These are phyloP conservation scores for Masnerella sp. DNA, from an alignment of 2,888 invertebrate species.

Conservation along the genomic window DNA sequence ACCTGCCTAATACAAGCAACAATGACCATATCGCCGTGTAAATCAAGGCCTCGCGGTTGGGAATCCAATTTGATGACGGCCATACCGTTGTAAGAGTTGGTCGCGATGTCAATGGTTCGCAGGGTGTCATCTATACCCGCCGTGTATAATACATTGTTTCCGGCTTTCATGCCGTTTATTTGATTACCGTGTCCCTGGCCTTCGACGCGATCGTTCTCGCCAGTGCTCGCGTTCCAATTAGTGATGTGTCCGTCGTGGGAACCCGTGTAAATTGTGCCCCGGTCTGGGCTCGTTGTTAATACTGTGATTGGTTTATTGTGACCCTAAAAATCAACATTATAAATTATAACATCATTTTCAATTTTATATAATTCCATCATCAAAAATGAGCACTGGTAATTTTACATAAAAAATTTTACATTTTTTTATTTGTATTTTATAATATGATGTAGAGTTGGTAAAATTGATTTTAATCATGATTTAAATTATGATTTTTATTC, in stretches of 20 bases:
- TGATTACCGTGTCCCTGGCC: slow-evolving; percentile 97
- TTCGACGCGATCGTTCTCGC: slow-evolving; percentile 89
- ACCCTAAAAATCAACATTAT: slow-evolving; percentile 80
- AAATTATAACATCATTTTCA: slow-evolving; percentile 1
- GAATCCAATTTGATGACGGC: slow-evolving; percentile 87
- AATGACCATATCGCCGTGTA: slow-evolving; percentile 84
- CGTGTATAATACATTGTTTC: slow-evolving; percentile 86
- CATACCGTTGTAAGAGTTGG: slow-evolving; percentile 83
- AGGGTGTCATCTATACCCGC: slow-evolving; percentile 97
- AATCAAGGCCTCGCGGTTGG: slow-evolving; percentile 92
- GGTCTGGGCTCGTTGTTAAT: slow-evolving; percentile 86
- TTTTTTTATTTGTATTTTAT: too few species aligned
- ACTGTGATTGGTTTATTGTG: slow-evolving; percentile 99
- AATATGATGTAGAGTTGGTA: too few species aligned
- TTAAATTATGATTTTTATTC: too few species aligned
- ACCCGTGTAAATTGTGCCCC: slow-evolving; percentile 90
- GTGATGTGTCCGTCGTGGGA: slow-evolving; percentile 96
- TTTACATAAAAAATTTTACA: too few species aligned
- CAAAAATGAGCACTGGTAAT: too few species aligned
- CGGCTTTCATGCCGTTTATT: slow-evolving; percentile 91
- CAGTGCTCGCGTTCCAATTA: slow-evolving; percentile 88
- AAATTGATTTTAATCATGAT: too few species aligned
- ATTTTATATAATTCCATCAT: background rate
- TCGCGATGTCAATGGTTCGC: slow-evolving; percentile 77
- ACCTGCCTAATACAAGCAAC: slow-evolving; percentile 94